A percentile compares a stretch with the other conserved stretches of the same genome.
Conservation (phyloP, 2,888 invertebrate species). For the Bembecia ichneumoniformis region DNA sequence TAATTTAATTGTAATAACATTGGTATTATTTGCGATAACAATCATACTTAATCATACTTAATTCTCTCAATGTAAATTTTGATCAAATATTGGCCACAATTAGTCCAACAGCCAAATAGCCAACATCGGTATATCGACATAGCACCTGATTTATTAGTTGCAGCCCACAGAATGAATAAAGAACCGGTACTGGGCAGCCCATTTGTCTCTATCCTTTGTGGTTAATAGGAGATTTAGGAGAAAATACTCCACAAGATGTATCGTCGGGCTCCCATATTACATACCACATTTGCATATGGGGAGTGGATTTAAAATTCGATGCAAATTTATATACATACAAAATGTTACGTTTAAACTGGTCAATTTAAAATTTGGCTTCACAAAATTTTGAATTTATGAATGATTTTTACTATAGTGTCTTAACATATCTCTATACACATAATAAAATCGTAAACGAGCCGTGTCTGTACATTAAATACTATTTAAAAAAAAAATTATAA, state of each 20-base stretch:
- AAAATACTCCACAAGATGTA: not conserved
- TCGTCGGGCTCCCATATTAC: not conserved
- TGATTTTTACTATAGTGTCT: no score
- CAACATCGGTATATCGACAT: slow-evolving; percentile 32
- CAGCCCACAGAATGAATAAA: slow-evolving; percentile 57
- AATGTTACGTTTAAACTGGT: no score
- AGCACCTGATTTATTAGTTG: slow-evolving; percentile 38
- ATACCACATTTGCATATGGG: not conserved
- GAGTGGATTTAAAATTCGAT: slow-evolving; percentile 4
- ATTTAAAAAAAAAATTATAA: no score
- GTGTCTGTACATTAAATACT: no score
- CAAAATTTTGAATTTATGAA: no score
- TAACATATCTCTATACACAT: no score
- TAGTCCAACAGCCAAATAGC: not conserved
- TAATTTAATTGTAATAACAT: no score
- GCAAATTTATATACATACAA: slow-evolving; percentile 1
- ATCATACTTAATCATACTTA: no score
- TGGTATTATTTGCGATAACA: no score
- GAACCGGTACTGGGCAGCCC: slow-evolving; percentile 37
- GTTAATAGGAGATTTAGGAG: slow-evolving; percentile 58
- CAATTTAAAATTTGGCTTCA: no score
- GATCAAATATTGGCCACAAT: slow-evolving; percentile 5
- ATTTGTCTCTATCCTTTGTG: slow-evolving; percentile 64
- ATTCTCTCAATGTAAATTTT: no score
- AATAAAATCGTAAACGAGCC: no score